Evolutionary conservation across 2,113 vertebrate species (phyloP), one percentile per base, ranked within the genome.

Genomic region (Athene cunicularia): DNA sequence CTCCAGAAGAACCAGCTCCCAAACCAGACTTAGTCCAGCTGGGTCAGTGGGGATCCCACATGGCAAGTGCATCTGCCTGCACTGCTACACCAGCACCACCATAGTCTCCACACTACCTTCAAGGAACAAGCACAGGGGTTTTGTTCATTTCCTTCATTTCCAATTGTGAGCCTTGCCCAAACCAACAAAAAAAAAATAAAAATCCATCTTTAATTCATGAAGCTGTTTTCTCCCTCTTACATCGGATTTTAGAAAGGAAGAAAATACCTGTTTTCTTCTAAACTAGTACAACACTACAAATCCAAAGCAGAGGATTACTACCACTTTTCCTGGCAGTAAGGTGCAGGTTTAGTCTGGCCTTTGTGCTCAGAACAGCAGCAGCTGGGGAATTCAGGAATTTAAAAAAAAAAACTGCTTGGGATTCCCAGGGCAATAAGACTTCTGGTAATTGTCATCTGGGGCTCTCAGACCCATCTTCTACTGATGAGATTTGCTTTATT

Each of bases 61-160:
- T 7, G 19, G 45, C 41, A 2, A 67, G 17, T 5, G 12, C n/a
- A 77, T 37, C 77, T 90, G 15, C 21, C 63, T 53, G 18, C 0
- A 0, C 45, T 70, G 45, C 21, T 47, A 72, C 20, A 45, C 41
- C 58, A 86, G 62, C 45, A 71, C 30, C 33, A 66, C 14, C 24
- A 27, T 7, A 26, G 14, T 30, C 43, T 73, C 33, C 53, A 77
- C 14, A 19, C 16, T 28, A 43, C 35, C 28, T 22, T 59, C 37
- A 63, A 63, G 79, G 60, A 81, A 63, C 0, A 11, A 35, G 16
- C 8, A 49, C 0, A 26, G 9, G 8, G 1, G 0, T 24, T 30
- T 52, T 50, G 5, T 30, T 43, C 3, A 63, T 76, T 83, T 70
- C 39, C 24, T 88, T 72, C n/a, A n/a, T n/a, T n/a, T n/a, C n/a